Evolutionary conservation across 1,140 invertebrate species (phyloP).

Genomic region (Scaptomyza graminum): DNA sequence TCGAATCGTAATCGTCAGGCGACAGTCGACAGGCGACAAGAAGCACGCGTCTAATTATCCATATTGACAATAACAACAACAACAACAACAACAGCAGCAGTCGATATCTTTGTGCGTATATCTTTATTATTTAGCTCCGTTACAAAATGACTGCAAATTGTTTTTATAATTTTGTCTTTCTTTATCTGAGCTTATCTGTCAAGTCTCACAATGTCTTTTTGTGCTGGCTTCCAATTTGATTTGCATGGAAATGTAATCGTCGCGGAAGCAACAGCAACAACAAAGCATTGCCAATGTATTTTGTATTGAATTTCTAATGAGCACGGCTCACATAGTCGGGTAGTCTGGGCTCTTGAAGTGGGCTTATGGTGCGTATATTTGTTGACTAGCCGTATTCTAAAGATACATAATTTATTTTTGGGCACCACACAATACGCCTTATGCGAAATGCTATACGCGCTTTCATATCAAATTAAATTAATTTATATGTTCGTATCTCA

Average conservation of each 20-base stretch:
- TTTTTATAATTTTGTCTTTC: slow-evolving; percentile 67
- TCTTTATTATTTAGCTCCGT: slow-evolving; percentile 14
- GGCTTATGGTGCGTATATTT: slow-evolving; percentile 26
- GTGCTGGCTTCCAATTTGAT: slow-evolving; percentile 68
- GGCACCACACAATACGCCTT: not conserved
- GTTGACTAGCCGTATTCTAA: slow-evolving; percentile 28
- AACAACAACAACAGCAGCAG: slow-evolving; percentile 4
- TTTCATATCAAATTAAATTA: slow-evolving; percentile 14
- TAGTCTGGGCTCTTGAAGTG: slow-evolving; percentile 46
- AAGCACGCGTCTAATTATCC: slow-evolving; percentile 46
- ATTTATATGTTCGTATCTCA: slow-evolving; percentile 1
- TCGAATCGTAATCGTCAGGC: slow-evolving; percentile 7
- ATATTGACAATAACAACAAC: slow-evolving; percentile 20
- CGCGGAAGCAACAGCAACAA: slow-evolving; percentile 35
- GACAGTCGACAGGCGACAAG: slow-evolving; percentile 4
- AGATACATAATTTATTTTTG: slow-evolving; percentile 37
- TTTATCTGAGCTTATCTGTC: slow-evolving; percentile 40
- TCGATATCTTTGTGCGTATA: slow-evolving; percentile 7
- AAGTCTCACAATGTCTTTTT: slow-evolving; percentile 41
- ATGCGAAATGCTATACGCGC: slow-evolving; percentile 1
- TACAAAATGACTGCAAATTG: slow-evolving; percentile 62
- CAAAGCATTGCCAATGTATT: slow-evolving; percentile 65
- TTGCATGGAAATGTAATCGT: slow-evolving; percentile 80
- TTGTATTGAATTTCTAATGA: slow-evolving; percentile 82
- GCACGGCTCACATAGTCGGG: slow-evolving; percentile 25